Evolutionary conservation across 2,888 invertebrate genomes (phyloP), one percentile per base, ranked within the genome.

Genomic region (Amphipyra berbera): DNA sequence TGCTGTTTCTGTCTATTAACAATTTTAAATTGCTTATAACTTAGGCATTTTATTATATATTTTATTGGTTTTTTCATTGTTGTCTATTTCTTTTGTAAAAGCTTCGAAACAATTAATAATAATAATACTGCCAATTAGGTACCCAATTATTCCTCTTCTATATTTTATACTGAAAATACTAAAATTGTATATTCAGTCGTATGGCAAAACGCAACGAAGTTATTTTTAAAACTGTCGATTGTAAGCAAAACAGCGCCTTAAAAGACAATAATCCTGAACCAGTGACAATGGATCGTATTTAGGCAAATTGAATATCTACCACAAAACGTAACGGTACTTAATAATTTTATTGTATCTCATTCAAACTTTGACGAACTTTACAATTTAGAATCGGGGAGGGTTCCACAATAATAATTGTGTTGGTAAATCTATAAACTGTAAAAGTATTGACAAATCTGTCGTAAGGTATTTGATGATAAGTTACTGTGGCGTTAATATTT

Each of bases 261-360:
- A 45, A 53, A 55, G 47, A 67, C 40, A 60, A 38, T 42, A 45
- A 61, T 62, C 35, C 52, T 8, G 12, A 44, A 63, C 27, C 46
- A 41, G 15, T 49, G 44, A 68, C 72, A 70, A 64, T 45, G 47
- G 60, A 6, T 42, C 38, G 47, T 62, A 68, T 74, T 76, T 69
- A 81, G 74, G 68, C 54, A 81, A 79, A 79, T 81, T 74, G 60
- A 49, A 68, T 61, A 74, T 68, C 65, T 60, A 46, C 61, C 57
- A 65, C 58, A 57, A 64, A 68, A 69, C 69, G 53, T 65, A 53
- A 59, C 64, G 59, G 45, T 73, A 61, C 60, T 71, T 45, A 54
- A 67, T 79, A 77, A 79, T 77, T 73, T 70, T 70, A 59, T 77
- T 73, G 74, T 70, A 59, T 54, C 61, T 48, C 35, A 58, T 71